Percentiles rank a stretch among this genome's conserved stretches.
These are phyloP conservation scores for Brachionus asplanchnoidis DNA, from an alignment of 1,140 invertebrate genomes.

Conservation along the genomic window DNA sequence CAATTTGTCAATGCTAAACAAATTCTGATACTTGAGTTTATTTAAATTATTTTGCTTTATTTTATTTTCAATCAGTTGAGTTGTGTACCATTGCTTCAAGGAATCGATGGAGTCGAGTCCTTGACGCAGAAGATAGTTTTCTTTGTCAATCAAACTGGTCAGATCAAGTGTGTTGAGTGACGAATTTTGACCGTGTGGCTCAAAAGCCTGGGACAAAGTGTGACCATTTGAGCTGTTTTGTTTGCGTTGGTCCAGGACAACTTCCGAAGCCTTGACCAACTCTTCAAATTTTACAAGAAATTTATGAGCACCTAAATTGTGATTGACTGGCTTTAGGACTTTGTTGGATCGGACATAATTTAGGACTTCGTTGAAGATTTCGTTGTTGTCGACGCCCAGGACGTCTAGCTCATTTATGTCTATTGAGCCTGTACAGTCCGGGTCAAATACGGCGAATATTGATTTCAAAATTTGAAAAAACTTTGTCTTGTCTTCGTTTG, in stretches of 20 bases:
- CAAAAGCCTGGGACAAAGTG: conserved; percentile 33
- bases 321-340: neutral
- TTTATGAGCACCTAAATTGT: neutral
- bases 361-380: conserved; percentile 19
- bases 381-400: conserved; percentile 17
- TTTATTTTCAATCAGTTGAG: conserved; percentile 18
- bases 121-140: neutral
- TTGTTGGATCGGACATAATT: neutral
- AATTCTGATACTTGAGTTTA: conserved; percentile 40
- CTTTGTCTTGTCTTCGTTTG: neutral
- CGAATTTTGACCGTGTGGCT: neutral
- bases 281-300: conserved; percentile 25
- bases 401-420: conserved; percentile 34
- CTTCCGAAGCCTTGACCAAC: neutral
- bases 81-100: conserved; percentile 16
- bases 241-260: neutral
- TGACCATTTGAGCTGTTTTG: neutral
- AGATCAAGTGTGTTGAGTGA: neutral
- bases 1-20: conserved; percentile 32
- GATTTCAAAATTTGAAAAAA: conserved; percentile 32
- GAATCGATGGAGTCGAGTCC: neutral
- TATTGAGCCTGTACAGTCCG: neutral
- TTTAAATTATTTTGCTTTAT: conserved; percentile 24
- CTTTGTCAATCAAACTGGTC: neutral
- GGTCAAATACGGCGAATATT: conserved; percentile 29